Conservation (phyloP, 2,113 vertebrate species). For the Struthidea cinerea region DNA sequence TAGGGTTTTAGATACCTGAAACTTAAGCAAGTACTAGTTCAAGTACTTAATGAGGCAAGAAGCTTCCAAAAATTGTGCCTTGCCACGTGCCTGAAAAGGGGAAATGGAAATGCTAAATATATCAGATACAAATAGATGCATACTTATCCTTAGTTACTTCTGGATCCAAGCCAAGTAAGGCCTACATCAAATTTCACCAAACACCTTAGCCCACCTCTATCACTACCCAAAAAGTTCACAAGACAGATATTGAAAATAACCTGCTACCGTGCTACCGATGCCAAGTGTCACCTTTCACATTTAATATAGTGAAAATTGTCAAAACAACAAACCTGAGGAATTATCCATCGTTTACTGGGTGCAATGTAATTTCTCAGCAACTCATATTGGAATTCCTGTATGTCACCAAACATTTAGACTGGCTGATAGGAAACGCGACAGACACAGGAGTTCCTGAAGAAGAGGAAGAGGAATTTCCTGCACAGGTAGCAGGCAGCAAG, state of each 20-base stretch:
- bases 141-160: not conserved
- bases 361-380: not conserved
- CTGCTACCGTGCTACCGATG: not conserved
- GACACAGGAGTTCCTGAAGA: constrained; percentile 40
- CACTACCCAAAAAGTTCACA: not conserved
- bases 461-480: constrained; percentile 53
- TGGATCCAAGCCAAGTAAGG: not conserved
- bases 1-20: not conserved
- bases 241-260: not conserved
- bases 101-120: not conserved
- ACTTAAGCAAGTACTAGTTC: not conserved
- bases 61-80: not conserved
- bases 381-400: not conserved
- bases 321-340: not conserved
- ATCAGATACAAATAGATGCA: not conserved
- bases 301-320: not conserved
- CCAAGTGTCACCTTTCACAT: not conserved
- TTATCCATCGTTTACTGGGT: not conserved
- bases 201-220: not conserved
- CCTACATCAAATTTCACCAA: not conserved
- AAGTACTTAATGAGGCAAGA: not conserved
- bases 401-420: constrained; percentile 11
- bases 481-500: constrained; percentile 30
- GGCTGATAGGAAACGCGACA: not conserved
- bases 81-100: not conserved